A percentile compares a stretch with the other conserved stretches of the same genome.
phyloP scores from a whole-genome alignment of 2,888 invertebrate genomes.

The Clitarchus hookeri region DNA sequence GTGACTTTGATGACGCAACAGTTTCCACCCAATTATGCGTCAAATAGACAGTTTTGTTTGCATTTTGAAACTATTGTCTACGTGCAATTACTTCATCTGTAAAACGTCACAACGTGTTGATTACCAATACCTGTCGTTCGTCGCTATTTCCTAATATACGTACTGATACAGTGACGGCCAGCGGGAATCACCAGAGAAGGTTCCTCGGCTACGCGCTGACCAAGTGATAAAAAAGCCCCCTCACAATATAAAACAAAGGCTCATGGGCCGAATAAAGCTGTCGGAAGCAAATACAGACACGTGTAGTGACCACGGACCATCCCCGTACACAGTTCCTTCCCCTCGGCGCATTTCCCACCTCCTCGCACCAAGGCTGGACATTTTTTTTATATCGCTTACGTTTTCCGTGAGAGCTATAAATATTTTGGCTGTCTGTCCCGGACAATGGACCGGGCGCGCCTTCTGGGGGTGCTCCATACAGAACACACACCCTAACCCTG shows the following conservation, averaged over 20 bases:
- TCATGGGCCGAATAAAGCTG: neutral
- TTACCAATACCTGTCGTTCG: neutral
- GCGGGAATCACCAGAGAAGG: neutral
- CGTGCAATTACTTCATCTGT: too few relatives aligned
- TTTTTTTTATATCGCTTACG: neutral
- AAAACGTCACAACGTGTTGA: too few relatives aligned
- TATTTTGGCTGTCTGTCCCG: neutral
- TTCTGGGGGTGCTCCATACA: neutral
- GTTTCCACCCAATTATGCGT: too few relatives aligned
- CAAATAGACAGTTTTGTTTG: too few relatives aligned
- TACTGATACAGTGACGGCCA: neutral
- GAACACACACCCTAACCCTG: too few relatives aligned
- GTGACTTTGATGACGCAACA: too few relatives aligned
- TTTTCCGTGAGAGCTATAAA: neutral
- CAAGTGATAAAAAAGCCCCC: neutral
- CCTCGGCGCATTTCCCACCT: neutral
- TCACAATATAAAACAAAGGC: neutral
- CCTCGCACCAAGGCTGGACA: neutral
- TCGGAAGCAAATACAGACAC: slow-evolving; percentile 7
- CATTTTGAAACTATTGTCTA: too few relatives aligned
- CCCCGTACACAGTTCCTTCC: too few relatives aligned
- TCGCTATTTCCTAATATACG: neutral
- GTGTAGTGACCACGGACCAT: neutral
- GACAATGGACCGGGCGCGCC: neutral
- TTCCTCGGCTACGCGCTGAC: neutral